These are phyloP conservation scores for Gisinianus flammeolus DNA, from an alignment of 2,888 invertebrate species.

Conservation along the genomic window DNA sequence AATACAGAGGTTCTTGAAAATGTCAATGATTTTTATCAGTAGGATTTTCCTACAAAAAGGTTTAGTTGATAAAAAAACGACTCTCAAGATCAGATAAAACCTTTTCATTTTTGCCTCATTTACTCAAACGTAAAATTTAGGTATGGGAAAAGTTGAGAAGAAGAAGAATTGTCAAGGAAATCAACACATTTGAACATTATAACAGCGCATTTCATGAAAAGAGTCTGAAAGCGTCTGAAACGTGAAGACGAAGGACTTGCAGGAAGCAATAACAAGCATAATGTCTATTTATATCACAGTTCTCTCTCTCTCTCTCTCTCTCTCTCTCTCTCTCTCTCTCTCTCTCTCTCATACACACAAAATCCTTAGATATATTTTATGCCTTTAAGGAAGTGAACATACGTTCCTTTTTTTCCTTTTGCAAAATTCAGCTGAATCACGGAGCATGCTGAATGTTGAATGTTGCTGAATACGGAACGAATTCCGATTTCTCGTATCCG, in stretches of 20 bases:
- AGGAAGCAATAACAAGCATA: not conserved
- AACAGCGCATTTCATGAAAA: too few relatives aligned
- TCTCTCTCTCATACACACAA: too few relatives aligned
- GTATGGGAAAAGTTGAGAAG: too few relatives aligned
- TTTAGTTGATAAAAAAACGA: too few relatives aligned
- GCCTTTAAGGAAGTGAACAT: not conserved
- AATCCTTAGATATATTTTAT: slow-evolving; percentile 4
- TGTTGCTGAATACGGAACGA: not conserved
- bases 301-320: not conserved
- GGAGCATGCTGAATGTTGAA: not conserved
- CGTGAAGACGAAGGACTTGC: not conserved
- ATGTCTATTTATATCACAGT: not conserved
- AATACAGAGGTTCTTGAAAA: not conserved
- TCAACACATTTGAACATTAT: too few relatives aligned
- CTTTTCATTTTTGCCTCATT: too few relatives aligned
- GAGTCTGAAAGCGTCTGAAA: not conserved
- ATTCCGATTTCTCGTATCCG: not conserved
- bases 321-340: not conserved
- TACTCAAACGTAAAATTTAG: too few relatives aligned
- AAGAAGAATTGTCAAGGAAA: too few relatives aligned
- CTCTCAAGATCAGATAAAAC: too few relatives aligned
- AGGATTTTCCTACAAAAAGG: too few relatives aligned
- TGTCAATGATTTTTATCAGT: too few relatives aligned
- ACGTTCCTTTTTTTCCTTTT: not conserved
- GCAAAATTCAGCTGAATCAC: not conserved